Conservation (phyloP, 1,140 invertebrate species). For the Drosophila quadrilineata region DNA sequence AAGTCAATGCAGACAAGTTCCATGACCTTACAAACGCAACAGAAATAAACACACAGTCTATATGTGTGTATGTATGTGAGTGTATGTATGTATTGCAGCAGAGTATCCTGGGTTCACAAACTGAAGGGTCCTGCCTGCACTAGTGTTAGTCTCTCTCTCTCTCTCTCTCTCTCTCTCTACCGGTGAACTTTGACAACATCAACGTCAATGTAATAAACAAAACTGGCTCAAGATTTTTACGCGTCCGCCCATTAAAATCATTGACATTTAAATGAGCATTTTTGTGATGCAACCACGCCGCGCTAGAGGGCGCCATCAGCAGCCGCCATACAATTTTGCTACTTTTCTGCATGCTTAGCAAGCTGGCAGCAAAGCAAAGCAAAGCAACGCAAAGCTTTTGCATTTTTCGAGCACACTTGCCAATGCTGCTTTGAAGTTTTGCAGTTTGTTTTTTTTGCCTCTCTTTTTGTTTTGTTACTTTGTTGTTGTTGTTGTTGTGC, state of each 20-base stretch:
- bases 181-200: constrained; percentile 32
- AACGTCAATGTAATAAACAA: constrained; percentile 65
- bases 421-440: constrained; percentile 8
- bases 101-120: background rate
- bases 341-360: constrained; percentile 41
- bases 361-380: no score
- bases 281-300: constrained; percentile 17
- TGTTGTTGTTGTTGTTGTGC: constrained; percentile 23
- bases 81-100: background rate
- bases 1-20: constrained; percentile 79
- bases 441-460: constrained; percentile 51
- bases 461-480: constrained; percentile 13
- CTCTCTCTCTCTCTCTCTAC: background rate
- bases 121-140: background rate
- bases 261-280: constrained; percentile 73
- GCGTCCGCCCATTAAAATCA: constrained; percentile 78
- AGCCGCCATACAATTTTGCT: constrained; percentile 53
- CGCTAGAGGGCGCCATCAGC: constrained; percentile 39
- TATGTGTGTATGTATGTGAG: constrained; percentile 22
- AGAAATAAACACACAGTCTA: constrained; percentile 46
- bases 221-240: constrained; percentile 78
- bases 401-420: constrained; percentile 27
- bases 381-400: constrained; percentile 1
- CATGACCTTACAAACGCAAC: constrained; percentile 78
- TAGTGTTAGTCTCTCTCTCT: no score